These are phyloP conservation scores for Potorous gilbertii DNA, from an alignment of 2,797 vertebrate genomes.

Conservation along the genomic window DNA sequence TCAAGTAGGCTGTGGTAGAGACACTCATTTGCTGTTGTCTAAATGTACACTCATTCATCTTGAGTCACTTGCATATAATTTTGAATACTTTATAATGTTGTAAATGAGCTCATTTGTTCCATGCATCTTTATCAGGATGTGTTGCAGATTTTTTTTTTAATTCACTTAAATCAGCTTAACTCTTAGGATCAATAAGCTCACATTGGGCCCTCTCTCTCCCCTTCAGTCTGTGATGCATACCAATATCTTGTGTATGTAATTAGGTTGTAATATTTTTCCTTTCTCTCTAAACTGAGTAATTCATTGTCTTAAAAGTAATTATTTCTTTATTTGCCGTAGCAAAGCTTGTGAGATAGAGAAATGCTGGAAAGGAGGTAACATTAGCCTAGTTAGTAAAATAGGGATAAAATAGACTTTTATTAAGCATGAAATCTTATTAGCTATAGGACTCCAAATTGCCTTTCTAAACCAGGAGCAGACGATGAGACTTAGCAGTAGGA, in stretches of 20 bases:
- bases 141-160: constrained; percentile 25
- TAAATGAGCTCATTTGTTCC: constrained; percentile 67
- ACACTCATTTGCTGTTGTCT: constrained; percentile 40
- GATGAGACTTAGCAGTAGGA: background rate
- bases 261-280: constrained; percentile 40
- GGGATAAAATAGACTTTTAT: background rate
- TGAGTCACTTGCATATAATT: constrained; percentile 69
- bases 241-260: constrained; percentile 58
- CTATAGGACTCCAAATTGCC: background rate
- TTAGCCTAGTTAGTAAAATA: background rate
- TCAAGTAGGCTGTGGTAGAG: background rate
- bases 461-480: background rate
- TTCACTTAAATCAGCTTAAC: constrained; percentile 70
- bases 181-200: constrained; percentile 60
- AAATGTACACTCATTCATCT: constrained; percentile 19
- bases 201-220: constrained; percentile 56
- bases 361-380: background rate
- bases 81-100: constrained; percentile 53
- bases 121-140: constrained; percentile 30
- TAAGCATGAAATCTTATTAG: background rate
- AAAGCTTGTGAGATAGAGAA: constrained; percentile 21
- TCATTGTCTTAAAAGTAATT: constrained; percentile 67
- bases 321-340: constrained; percentile 21
- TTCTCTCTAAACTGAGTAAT: constrained; percentile 42
- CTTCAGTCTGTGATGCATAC: constrained; percentile 51